Evolutionary conservation across 2,888 invertebrate genomes (phyloP).

Genomic region (Apodemia duryi): DNA sequence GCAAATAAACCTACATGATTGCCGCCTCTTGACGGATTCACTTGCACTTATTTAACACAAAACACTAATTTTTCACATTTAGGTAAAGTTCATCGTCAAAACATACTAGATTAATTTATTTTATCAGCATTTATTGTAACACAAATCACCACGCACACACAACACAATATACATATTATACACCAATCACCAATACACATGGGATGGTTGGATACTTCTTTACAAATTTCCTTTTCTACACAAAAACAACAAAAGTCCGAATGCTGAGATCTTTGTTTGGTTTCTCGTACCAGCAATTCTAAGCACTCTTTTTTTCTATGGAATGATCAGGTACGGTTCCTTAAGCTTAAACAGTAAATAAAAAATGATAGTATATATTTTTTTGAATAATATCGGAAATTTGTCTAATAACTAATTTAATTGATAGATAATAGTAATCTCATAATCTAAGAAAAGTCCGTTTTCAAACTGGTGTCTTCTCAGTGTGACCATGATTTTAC

Average conservation of each 20-base stretch:
- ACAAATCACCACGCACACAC: constrained; percentile 81
- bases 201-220: constrained; percentile 43
- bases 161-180: constrained; percentile 69
- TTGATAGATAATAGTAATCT: too few relatives aligned
- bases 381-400: too few relatives aligned
- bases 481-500: too few relatives aligned
- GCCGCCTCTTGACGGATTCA: constrained; percentile 77
- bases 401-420: too few relatives aligned
- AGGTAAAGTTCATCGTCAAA: constrained; percentile 73
- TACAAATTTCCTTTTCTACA: constrained; percentile 44
- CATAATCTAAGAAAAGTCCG: too few relatives aligned
- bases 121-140: constrained; percentile 71
- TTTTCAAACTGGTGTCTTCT: too few relatives aligned
- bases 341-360: too few relatives aligned
- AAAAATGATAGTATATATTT: too few relatives aligned
- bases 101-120: constrained; percentile 73
- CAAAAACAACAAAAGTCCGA: constrained; percentile 45
- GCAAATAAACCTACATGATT: constrained; percentile 77
- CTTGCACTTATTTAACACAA: constrained; percentile 75
- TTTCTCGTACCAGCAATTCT: constrained; percentile 31
- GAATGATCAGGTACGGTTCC: not conserved
- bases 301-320: constrained; percentile 6
- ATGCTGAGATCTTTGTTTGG: constrained; percentile 40
- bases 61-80: constrained; percentile 72
- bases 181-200: constrained; percentile 54